These are phyloP conservation scores for Tridacna crocea DNA, from an alignment of 2,888 invertebrate genomes.

Conservation along the genomic window DNA sequence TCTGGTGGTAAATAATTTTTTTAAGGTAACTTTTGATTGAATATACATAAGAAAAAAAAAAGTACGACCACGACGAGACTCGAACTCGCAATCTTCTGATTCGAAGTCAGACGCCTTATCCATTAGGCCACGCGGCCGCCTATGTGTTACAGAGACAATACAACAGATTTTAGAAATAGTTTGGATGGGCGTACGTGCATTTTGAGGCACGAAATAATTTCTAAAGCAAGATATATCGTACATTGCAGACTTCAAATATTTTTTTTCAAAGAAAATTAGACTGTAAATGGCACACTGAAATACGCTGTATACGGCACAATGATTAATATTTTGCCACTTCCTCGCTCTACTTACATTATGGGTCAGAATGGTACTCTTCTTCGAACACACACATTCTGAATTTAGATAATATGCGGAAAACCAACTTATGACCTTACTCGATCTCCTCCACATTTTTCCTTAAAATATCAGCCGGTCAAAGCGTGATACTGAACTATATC, in stretches of 20 bases:
- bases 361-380: neutral
- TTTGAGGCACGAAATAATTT: too few relatives aligned
- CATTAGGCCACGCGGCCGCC: slow-evolving; percentile 64
- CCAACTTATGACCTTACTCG: slow-evolving; percentile 15
- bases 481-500: neutral
- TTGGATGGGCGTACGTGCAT: too few relatives aligned
- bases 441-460: neutral
- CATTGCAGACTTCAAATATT: too few relatives aligned
- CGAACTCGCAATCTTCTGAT: slow-evolving; percentile 65
- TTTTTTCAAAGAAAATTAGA: too few relatives aligned
- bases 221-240: too few relatives aligned
- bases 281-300: neutral
- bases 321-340: neutral
- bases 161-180: too few relatives aligned
- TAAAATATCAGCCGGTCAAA: neutral
- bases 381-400: neutral
- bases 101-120: slow-evolving; percentile 65
- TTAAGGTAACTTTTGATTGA: neutral
- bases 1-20: too few relatives aligned
- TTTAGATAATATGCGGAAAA: too few relatives aligned
- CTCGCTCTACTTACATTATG: neutral
- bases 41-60: slow-evolving; percentile 16
- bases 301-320: neutral
- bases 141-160: too few relatives aligned
- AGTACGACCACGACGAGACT: slow-evolving; percentile 57